phyloP scores from a whole-genome alignment of 2,888 invertebrate genomes.

The Agonopterix alstromeriana region DNA sequence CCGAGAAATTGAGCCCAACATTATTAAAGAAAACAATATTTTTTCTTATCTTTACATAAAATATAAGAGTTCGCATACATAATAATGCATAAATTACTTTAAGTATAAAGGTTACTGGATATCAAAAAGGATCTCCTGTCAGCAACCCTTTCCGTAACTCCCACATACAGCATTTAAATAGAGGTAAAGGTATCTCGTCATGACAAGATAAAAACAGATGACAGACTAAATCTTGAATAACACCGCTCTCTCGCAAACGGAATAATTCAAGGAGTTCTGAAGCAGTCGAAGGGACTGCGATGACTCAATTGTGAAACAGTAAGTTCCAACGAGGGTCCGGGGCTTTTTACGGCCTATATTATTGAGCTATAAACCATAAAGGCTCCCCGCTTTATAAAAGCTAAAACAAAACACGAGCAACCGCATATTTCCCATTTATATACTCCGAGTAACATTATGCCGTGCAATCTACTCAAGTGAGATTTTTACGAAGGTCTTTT shows the following conservation, averaged over 20 bases:
- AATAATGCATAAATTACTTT: no score
- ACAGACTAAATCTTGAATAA: slow-evolving; percentile 18
- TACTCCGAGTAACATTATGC: slow-evolving; percentile 42
- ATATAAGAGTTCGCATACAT: no score
- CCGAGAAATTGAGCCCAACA: slow-evolving; percentile 17
- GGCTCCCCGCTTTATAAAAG: slow-evolving; percentile 55
- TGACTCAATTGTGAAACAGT: slow-evolving; percentile 55
- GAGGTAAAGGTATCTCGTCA: slow-evolving; percentile 3
- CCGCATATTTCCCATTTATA: slow-evolving; percentile 59
- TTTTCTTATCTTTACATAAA: no score
- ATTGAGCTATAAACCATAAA: slow-evolving; percentile 70
- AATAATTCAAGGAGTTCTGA: slow-evolving; percentile 46
- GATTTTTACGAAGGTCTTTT: slow-evolving; percentile 39
- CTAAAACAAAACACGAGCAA: slow-evolving; percentile 56
- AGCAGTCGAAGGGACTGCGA: slow-evolving; percentile 43
- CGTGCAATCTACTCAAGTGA: slow-evolving; percentile 40
- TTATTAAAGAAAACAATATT: slow-evolving; percentile 8
- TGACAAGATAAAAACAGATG: slow-evolving; percentile 16
- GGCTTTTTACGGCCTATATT: slow-evolving; percentile 59
- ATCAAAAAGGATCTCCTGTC: no score
- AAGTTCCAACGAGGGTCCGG: slow-evolving; percentile 46
- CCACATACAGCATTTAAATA: slow-evolving; percentile 1
- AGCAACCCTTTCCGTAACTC: neutral
- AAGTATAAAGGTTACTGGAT: no score
- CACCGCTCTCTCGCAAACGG: slow-evolving; percentile 31